Conservation (phyloP, 2,113 vertebrate species). For the Chelonoidis abingdonii region DNA sequence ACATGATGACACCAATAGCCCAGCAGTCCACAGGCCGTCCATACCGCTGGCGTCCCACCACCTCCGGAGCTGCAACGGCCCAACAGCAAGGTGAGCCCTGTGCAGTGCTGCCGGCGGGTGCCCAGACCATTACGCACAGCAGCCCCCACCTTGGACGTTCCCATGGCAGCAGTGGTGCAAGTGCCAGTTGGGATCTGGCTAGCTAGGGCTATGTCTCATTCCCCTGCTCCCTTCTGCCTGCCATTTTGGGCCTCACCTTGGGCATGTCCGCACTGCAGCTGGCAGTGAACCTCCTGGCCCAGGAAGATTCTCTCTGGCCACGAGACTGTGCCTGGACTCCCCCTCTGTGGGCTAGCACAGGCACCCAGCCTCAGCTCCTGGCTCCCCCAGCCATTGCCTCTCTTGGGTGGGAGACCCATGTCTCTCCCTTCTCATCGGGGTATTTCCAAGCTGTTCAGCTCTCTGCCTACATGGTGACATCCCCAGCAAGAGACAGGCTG, state of each 20-base stretch:
- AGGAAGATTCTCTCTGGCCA: not conserved
- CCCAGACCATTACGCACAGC: not conserved
- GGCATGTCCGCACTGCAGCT: not conserved
- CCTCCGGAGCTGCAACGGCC: slow-evolving; percentile 89
- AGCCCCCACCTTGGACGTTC: not conserved
- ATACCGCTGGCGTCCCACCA: slow-evolving; percentile 96
- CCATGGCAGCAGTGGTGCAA: not conserved
- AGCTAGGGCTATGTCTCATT: not conserved
- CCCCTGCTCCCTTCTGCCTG: not conserved
- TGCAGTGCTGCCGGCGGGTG: not conserved
- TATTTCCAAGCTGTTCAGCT: not conserved
- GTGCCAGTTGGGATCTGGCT: not conserved
- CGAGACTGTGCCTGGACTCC: not conserved
- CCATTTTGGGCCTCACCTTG: not conserved
- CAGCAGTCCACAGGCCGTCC: slow-evolving; percentile 97
- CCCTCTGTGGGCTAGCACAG: not conserved
- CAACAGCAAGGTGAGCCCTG: not conserved
- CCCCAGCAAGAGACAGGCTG: too few relatives aligned
- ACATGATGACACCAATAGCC: slow-evolving; percentile 98
- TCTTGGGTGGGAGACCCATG: not conserved
- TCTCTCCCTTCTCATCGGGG: not conserved
- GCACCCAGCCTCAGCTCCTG: not conserved
- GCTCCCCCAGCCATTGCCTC: not conserved
- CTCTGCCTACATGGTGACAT: not conserved
- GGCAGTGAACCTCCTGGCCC: not conserved